Evolutionary conservation across 2,888 invertebrate genomes (phyloP).

Genomic region (Trachelus stipa): DNA sequence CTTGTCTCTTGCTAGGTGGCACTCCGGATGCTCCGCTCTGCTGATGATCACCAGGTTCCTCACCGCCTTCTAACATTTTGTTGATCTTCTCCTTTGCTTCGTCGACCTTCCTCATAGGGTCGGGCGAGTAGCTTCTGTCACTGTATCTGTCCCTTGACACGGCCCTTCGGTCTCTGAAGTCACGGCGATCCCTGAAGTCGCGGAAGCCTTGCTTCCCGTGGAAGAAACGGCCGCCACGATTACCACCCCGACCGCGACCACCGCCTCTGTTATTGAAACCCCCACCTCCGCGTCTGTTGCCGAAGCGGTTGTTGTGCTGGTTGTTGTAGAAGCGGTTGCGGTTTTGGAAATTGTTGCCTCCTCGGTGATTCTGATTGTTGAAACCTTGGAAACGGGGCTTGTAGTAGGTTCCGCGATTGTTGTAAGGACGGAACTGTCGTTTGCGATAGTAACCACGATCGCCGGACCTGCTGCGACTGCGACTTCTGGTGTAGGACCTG

Average conservation of each 20-base stretch:
- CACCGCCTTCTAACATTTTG: slow-evolving; percentile 69
- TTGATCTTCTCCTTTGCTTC: slow-evolving; percentile 72
- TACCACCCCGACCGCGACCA: slow-evolving; percentile 49
- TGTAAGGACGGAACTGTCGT: slow-evolving; percentile 66
- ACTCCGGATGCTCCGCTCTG: slow-evolving; percentile 35
- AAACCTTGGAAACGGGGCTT: slow-evolving; percentile 81
- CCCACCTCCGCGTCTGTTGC: slow-evolving; percentile 54
- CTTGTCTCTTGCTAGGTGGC: slow-evolving; percentile 66
- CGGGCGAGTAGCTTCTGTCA: slow-evolving; percentile 68
- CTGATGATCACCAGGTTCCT: slow-evolving; percentile 47
- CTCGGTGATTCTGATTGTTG: slow-evolving; percentile 70
- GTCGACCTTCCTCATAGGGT: slow-evolving; percentile 69
- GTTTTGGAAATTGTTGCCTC: slow-evolving; percentile 65
- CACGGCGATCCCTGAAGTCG: slow-evolving; percentile 76
- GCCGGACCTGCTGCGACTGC: slow-evolving; percentile 68
- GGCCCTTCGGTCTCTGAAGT: slow-evolving; percentile 74
- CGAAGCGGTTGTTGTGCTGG: slow-evolving; percentile 59
- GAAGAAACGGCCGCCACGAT: slow-evolving; percentile 58
- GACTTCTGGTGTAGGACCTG: slow-evolving; percentile 71
- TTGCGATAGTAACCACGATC: slow-evolving; percentile 63
- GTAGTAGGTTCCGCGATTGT: slow-evolving; percentile 83
- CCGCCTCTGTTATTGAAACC: slow-evolving; percentile 57
- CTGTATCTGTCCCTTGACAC: slow-evolving; percentile 66
- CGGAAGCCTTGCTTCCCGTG: slow-evolving; percentile 69
- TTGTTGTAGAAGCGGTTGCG: slow-evolving; percentile 60